Evolutionary conservation across 2,888 invertebrate species (phyloP).

Genomic region (Eulithis prunata): DNA sequence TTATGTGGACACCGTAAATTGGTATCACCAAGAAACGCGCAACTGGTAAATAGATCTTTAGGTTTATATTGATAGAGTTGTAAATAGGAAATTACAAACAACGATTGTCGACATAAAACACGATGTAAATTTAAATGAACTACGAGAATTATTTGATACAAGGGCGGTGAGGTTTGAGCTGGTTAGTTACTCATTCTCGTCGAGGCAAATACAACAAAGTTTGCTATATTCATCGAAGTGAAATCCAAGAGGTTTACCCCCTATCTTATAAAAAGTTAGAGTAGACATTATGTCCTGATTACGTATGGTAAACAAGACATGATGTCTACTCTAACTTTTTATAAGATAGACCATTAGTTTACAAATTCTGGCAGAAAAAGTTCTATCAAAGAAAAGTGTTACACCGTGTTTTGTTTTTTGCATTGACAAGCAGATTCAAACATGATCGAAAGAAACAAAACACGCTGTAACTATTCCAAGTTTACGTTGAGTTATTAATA

Average conservation of each 20-base stretch:
- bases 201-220: conserved; percentile 14
- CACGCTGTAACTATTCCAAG: too few relatives aligned
- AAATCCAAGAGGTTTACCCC: neutral
- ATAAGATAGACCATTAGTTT: too few relatives aligned
- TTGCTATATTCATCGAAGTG: neutral
- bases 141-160: conserved; percentile 55
- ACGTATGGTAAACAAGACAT: too few relatives aligned
- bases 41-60: neutral
- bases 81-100: neutral
- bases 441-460: too few relatives aligned
- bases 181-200: conserved; percentile 7
- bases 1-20: neutral
- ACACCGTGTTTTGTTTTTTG: too few relatives aligned
- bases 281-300: too few relatives aligned
- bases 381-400: too few relatives aligned
- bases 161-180: conserved; percentile 49
- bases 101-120: conserved; percentile 19
- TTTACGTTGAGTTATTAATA: too few relatives aligned
- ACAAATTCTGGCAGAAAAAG: too few relatives aligned
- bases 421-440: too few relatives aligned
- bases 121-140: conserved; percentile 47
- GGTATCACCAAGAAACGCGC: neutral
- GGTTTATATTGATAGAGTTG: neutral
- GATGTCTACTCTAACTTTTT: too few relatives aligned
- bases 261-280: too few relatives aligned